Conservation (phyloP, 2,888 invertebrate genomes). For the Heliconius aoede region DNA sequence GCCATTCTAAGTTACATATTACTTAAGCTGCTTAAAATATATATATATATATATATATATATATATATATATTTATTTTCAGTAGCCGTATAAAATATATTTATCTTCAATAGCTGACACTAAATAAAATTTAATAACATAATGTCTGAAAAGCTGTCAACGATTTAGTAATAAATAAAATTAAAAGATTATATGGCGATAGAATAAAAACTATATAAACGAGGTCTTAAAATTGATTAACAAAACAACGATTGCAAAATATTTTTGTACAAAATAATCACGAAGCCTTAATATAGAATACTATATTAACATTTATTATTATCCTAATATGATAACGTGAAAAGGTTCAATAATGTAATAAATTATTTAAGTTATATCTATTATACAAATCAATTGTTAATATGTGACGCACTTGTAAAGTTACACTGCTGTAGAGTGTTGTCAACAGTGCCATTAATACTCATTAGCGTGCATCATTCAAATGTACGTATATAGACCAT, state of each 20-base stretch:
- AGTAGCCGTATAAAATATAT: conserved; percentile 1
- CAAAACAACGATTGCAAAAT: conserved; percentile 43
- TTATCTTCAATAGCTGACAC: conserved; percentile 15
- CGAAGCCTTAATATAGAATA: conserved; percentile 30
- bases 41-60: no score
- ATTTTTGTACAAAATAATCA: conserved; percentile 48
- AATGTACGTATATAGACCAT: background rate
- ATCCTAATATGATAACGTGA: conserved; percentile 25
- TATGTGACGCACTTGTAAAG: conserved; percentile 21
- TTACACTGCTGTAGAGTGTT: conserved; percentile 29
- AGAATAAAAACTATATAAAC: conserved; percentile 37
- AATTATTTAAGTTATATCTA: background rate
- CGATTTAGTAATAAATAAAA: conserved; percentile 27
- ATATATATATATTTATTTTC: conserved; percentile 1
- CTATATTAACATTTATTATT: conserved; percentile 24
- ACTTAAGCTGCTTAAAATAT: conserved; percentile 10
- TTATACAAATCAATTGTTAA: background rate
- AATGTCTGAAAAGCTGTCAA: conserved; percentile 24
- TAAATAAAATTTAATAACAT: conserved; percentile 20
- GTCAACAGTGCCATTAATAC: background rate
- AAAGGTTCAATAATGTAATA: conserved; percentile 19
- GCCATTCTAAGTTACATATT: conserved; percentile 11
- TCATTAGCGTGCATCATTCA: background rate
- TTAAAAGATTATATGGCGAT: conserved; percentile 31
- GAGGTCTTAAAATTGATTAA: conserved; percentile 39